phyloP scores from a whole-genome alignment of 2,113 vertebrate genomes.

The Dasypus novemcinctus region DNA sequence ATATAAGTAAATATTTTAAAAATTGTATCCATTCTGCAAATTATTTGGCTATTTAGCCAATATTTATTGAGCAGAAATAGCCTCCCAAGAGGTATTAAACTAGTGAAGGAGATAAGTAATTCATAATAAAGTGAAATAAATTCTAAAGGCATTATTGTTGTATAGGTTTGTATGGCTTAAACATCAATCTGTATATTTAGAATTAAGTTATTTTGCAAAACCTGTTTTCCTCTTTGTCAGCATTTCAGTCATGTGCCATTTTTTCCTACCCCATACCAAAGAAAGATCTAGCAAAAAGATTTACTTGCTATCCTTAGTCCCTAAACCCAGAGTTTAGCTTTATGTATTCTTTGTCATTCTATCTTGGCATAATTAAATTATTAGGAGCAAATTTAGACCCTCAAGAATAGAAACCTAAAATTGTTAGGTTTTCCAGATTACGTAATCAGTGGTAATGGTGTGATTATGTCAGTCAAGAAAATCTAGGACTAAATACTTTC shows the following conservation, averaged over 20 bases:
- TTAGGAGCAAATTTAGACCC: slow-evolving; percentile 1
- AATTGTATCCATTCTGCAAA: background rate
- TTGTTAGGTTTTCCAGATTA: background rate
- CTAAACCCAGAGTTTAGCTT: background rate
- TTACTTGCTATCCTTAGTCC: slow-evolving; percentile 43
- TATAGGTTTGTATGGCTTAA: slow-evolving; percentile 44
- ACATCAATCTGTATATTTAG: slow-evolving; percentile 15
- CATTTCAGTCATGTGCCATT: slow-evolving; percentile 41
- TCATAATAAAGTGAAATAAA: slow-evolving; percentile 1
- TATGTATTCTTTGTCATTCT: slow-evolving; percentile 27
- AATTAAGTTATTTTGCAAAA: slow-evolving; percentile 15
- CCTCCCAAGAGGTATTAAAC: background rate
- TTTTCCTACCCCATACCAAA: slow-evolving; percentile 21
- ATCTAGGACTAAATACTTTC: background rate
- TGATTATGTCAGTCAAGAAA: slow-evolving; percentile 13
- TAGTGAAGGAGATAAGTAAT: background rate
- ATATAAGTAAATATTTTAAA: background rate
- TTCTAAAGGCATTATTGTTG: slow-evolving; percentile 15
- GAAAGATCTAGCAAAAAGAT: background rate
- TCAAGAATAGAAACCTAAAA: slow-evolving; percentile 46
- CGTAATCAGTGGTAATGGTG: background rate
- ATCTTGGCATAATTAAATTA: slow-evolving; percentile 46
- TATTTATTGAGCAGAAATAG: slow-evolving; percentile 47
- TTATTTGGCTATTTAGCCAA: background rate
- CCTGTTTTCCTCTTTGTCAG: slow-evolving; percentile 27